Conservation (phyloP, 2,113 vertebrate species). For the Orycteropus afer region DNA sequence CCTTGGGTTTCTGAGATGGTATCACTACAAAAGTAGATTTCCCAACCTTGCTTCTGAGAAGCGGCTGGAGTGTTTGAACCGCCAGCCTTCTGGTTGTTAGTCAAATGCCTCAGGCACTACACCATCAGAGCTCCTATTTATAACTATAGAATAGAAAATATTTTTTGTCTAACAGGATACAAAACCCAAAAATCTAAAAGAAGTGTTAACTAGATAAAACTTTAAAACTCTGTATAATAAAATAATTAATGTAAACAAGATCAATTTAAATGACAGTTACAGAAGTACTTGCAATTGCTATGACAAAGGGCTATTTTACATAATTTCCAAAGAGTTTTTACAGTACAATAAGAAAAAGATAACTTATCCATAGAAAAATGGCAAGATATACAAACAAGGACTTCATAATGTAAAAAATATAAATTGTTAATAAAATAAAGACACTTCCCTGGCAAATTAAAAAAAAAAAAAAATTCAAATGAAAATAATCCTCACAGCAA, state of each 20-base stretch:
- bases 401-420: background rate
- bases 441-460: background rate
- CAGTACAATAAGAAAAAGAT: background rate
- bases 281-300: background rate
- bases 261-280: background rate
- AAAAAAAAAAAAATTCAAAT: background rate
- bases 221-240: background rate
- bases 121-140: too few relatives aligned
- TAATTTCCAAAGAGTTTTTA: background rate
- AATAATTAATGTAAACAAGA: background rate
- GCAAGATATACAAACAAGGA: background rate
- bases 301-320: background rate
- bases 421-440: background rate
- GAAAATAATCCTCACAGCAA: background rate
- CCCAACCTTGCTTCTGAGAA: too few relatives aligned
- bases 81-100: too few relatives aligned
- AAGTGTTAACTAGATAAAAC: background rate
- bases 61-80: too few relatives aligned
- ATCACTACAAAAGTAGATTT: too few relatives aligned
- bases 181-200: background rate
- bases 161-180: background rate
- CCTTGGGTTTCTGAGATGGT: too few relatives aligned
- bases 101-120: too few relatives aligned
- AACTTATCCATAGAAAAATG: background rate
- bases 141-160: background rate